A percentile compares a stretch with the other conserved stretches of the same genome.
Evolutionary conservation across 2,888 invertebrate genomes (phyloP).

Genomic region (Ichneumon xanthorius): DNA sequence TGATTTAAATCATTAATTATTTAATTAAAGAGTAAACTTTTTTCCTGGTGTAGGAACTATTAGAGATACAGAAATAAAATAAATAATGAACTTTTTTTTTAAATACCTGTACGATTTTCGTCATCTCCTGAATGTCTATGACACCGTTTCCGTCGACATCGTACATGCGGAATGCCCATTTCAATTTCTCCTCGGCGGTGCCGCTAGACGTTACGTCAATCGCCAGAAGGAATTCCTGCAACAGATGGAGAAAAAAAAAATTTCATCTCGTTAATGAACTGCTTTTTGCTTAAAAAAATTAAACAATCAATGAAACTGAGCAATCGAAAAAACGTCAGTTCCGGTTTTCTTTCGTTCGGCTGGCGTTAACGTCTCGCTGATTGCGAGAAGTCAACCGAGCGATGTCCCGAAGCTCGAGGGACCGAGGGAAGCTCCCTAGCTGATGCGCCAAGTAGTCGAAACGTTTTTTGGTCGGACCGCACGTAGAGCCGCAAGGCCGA

Average conservation of each 20-base stretch:
- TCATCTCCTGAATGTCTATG: slow-evolving; percentile 99
- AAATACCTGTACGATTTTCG: slow-evolving; percentile 98
- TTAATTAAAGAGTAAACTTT: no score
- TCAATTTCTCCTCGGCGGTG: slow-evolving; percentile 98
- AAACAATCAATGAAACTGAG: background rate
- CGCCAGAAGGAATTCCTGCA: slow-evolving; percentile 97
- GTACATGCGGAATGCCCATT: slow-evolving; percentile 99
- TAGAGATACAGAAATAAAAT: background rate
- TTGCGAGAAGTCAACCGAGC: slow-evolving; percentile 13
- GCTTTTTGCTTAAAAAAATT: background rate
- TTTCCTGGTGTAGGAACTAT: no score
- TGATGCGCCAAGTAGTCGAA: slow-evolving; percentile 45
- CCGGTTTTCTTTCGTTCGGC: background rate
- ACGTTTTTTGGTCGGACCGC: slow-evolving; percentile 49
- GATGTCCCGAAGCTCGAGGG: background rate
- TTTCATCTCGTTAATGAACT: background rate
- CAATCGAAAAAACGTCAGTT: slow-evolving; percentile 14
- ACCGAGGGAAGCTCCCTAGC: background rate
- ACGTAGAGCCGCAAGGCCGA: slow-evolving; percentile 17
- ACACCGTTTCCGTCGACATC: slow-evolving; percentile 99
- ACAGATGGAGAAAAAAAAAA: slow-evolving; percentile 82
- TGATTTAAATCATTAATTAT: no score
- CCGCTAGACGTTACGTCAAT: slow-evolving; percentile 99
- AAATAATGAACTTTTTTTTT: slow-evolving; percentile 58
- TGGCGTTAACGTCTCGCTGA: background rate